Evolutionary conservation across 2,888 invertebrate species (phyloP).

Genomic region (Macrosoma leucophasiata): DNA sequence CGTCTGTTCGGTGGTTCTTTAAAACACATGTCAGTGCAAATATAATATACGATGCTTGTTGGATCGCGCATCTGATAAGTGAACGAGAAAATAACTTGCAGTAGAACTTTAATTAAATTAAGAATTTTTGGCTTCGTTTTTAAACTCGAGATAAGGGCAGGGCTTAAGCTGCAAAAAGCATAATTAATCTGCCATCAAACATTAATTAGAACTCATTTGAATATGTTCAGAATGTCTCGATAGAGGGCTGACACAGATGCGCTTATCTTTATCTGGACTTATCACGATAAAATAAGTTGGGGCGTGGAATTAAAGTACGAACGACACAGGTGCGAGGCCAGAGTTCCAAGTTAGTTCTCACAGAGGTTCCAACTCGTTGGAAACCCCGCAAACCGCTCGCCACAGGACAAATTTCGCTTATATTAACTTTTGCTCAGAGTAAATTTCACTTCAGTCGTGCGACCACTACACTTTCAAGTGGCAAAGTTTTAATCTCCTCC

Average conservation of each 20-base stretch:
- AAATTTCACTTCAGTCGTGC: conserved; percentile 62
- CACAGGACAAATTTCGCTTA: conserved; percentile 68
- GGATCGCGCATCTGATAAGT: conserved; percentile 60
- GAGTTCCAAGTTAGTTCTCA: conserved; percentile 40
- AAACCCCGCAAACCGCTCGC: conserved; percentile 50
- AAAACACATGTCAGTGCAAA: conserved; percentile 54
- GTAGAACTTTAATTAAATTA: conserved; percentile 63
- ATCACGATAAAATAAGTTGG: conserved; percentile 26
- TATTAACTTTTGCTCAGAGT: conserved; percentile 70
- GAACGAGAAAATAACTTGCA: conserved; percentile 49
- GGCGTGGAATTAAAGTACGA: conserved; percentile 32
- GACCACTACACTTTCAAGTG: conserved; percentile 65
- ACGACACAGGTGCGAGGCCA: conserved; percentile 41
- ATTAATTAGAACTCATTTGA: conserved; percentile 42
- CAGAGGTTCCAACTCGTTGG: conserved; percentile 44
- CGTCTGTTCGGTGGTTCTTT: conserved; percentile 49
- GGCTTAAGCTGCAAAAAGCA: conserved; percentile 37
- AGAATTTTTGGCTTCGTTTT: conserved; percentile 42
- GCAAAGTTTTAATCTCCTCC: conserved; percentile 66
- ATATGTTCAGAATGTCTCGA: conserved; percentile 30
- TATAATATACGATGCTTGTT: conserved; percentile 63
- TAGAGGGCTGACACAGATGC: conserved; percentile 15
- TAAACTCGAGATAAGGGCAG: conserved; percentile 36
- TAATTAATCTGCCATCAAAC: conserved; percentile 40
- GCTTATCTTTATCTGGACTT: conserved; percentile 22